Percentiles rank a stretch among this genome's conserved stretches.
phyloP scores from a whole-genome alignment of 1,140 invertebrate genomes.

The Asbolus verrucosus region DNA sequence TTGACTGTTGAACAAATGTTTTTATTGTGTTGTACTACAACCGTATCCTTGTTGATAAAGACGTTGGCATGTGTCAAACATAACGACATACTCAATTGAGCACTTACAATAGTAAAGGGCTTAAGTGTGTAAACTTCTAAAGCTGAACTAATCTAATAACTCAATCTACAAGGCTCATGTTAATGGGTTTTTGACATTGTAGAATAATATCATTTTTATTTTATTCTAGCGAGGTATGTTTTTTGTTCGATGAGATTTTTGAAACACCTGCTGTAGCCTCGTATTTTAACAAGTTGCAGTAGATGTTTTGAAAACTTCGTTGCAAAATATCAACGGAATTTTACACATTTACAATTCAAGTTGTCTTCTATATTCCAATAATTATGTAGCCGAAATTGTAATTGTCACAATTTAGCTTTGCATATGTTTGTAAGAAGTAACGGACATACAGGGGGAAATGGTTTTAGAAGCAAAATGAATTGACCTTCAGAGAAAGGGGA shows the following conservation, averaged over 20 bases:
- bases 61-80: slow-evolving; percentile 46
- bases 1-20: slow-evolving; percentile 25
- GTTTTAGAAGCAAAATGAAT: too few relatives aligned
- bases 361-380: too few relatives aligned
- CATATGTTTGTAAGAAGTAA: too few relatives aligned
- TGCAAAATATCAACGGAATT: neutral
- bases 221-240: too few relatives aligned
- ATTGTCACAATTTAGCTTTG: too few relatives aligned
- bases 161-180: slow-evolving; percentile 28
- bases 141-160: slow-evolving; percentile 48
- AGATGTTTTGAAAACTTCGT: slow-evolving; percentile 7
- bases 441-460: too few relatives aligned
- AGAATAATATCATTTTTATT: too few relatives aligned
- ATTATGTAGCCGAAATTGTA: too few relatives aligned
- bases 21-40: slow-evolving; percentile 30
- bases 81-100: slow-evolving; percentile 47
- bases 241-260: slow-evolving; percentile 6
- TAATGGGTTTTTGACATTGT: slow-evolving; percentile 31
- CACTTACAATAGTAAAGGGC: slow-evolving; percentile 46
- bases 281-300: slow-evolving; percentile 42
- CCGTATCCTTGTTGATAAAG: neutral
- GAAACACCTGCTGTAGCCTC: slow-evolving; percentile 24
- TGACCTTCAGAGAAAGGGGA: too few relatives aligned
- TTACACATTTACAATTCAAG: neutral
- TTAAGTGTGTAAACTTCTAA: slow-evolving; percentile 32